Evolutionary conservation across 2,888 invertebrate species (phyloP).

Genomic region (Melieria crassipennis): DNA sequence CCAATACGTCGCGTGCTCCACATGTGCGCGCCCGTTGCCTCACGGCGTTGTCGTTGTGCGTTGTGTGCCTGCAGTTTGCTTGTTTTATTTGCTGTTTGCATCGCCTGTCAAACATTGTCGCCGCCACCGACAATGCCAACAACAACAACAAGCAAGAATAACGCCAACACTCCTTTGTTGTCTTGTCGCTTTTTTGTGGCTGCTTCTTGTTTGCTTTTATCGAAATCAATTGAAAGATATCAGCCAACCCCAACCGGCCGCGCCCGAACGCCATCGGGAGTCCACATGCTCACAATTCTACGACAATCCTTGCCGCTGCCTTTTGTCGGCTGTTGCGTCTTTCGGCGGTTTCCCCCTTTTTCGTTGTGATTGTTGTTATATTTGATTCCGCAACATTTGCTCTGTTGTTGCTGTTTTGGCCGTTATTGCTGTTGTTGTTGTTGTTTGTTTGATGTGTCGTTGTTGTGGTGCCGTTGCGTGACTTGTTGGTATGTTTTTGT

Average conservation of each 20-base stretch:
- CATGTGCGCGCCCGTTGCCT: neutral
- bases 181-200: too few relatives aligned
- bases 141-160: conserved; percentile 9
- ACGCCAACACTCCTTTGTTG: neutral
- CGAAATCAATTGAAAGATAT: too few relatives aligned
- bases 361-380: neutral
- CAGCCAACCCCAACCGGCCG: too few relatives aligned
- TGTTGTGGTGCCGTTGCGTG: conserved; percentile 18
- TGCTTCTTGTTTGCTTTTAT: too few relatives aligned
- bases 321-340: neutral
- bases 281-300: too few relatives aligned
- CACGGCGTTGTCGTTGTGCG: too few relatives aligned
- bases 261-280: too few relatives aligned
- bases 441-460: neutral
- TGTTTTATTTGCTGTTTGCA: too few relatives aligned
- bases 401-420: neutral
- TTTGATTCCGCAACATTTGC: neutral
- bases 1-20: neutral
- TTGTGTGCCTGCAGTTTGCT: too few relatives aligned
- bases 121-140: neutral
- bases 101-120: neutral
- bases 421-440: neutral
- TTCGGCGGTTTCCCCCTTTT: neutral
- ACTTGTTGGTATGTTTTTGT: conserved; percentile 24
- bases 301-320: too few relatives aligned